Conservation (phyloP, 2,113 vertebrate genomes). For the Anser brachyrhynchus region DNA sequence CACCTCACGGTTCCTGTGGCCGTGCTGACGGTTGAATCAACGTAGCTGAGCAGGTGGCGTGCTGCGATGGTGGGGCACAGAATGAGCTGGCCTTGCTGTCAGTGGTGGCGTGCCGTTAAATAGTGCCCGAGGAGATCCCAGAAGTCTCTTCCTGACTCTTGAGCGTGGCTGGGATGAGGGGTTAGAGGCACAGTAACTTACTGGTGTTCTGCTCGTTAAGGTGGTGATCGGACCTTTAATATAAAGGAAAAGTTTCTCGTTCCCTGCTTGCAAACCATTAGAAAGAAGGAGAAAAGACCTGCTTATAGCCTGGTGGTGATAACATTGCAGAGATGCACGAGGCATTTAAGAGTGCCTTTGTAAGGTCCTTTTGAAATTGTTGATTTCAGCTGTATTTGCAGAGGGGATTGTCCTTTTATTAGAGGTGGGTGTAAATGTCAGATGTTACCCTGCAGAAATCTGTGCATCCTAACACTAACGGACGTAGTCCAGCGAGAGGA, state of each 20-base stretch:
- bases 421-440: not conserved
- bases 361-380: not conserved
- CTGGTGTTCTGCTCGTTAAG: not conserved
- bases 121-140: not conserved
- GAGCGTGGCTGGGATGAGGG: accelerated
- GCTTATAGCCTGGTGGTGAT: accelerated
- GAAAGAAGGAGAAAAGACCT: not conserved
- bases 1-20: not conserved
- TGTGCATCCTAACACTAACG: accelerated
- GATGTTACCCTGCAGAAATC: not conserved
- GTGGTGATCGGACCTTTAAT: accelerated
- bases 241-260: not conserved
- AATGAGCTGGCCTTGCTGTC: not conserved
- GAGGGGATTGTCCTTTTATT: not conserved
- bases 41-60: not conserved
- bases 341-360: not conserved
- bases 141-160: not conserved
- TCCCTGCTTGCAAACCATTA: not conserved
- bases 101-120: not conserved
- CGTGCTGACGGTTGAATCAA: not conserved
- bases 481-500: not conserved
- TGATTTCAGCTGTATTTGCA: not conserved
- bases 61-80: not conserved
- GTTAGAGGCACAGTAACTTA: not conserved
- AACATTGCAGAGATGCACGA: not conserved